These are phyloP conservation scores for Macrochelys suwanniensis DNA, from an alignment of 2,797 vertebrate species.

Conservation along the genomic window DNA sequence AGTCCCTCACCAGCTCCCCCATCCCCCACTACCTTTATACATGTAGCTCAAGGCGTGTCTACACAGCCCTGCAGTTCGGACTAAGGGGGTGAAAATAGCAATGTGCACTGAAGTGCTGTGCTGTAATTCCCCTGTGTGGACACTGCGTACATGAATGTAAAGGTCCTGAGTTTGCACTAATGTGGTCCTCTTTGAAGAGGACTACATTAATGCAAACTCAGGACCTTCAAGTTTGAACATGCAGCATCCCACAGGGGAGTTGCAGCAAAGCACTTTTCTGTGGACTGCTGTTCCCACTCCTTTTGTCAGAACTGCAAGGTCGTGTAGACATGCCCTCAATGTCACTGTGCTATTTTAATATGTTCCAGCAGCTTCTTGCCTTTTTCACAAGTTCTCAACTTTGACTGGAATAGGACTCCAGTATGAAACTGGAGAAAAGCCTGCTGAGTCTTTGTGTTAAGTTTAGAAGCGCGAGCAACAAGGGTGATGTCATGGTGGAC, in stretches of 20 bases:
- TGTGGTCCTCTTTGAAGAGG: not conserved
- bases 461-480: too few relatives aligned
- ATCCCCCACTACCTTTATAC: not conserved
- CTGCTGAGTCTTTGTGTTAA: too few relatives aligned
- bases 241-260: not conserved
- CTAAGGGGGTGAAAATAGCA: not conserved
- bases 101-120: not conserved
- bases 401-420: not conserved
- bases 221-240: not conserved
- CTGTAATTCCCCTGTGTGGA: not conserved
- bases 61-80: not conserved
- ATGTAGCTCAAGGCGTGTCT: not conserved
- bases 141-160: not conserved
- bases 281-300: not conserved
- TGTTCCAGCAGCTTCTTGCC: not conserved
- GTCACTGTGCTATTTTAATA: not conserved
- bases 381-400: not conserved
- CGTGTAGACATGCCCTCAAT: not conserved
- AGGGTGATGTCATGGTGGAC: too few relatives aligned
- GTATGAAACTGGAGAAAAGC: too few relatives aligned
- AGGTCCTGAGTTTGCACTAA: not conserved
- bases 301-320: not conserved
- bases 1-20: not conserved
- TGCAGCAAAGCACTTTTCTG: not conserved
- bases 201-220: not conserved